Conservation (phyloP, 2,888 invertebrate species). For the Microctonus aethiopoides region DNA sequence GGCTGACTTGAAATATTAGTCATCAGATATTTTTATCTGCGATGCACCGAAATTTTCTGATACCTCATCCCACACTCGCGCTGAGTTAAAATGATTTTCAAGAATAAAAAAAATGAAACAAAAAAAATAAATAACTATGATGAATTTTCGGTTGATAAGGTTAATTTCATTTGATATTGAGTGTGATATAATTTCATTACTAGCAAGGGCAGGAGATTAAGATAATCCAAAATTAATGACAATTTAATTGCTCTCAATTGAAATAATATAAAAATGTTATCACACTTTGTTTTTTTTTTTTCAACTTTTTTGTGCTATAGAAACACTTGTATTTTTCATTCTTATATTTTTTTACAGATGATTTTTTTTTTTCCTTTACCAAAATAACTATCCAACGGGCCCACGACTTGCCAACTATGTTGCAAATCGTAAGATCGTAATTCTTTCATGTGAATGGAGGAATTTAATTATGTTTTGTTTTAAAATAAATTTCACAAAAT, state of each 20-base stretch:
- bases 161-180: neutral
- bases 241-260: neutral
- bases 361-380: conserved; percentile 31
- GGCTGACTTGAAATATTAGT: conserved; percentile 41
- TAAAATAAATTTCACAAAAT: neutral
- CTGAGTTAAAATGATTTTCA: neutral
- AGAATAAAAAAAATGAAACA: neutral
- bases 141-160: neutral
- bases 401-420: conserved; percentile 51
- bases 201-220: too few species aligned
- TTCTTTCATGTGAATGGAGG: conserved; percentile 49
- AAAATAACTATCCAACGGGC: conserved; percentile 47
- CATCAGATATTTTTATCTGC: conserved; percentile 46
- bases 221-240: neutral
- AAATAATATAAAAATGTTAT: neutral
- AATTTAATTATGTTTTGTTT: neutral
- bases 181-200: neutral
- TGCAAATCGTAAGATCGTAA: conserved; percentile 52
- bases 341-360: neutral
- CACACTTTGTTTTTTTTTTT: neutral
- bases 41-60: neutral
- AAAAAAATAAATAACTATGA: neutral
- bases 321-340: neutral
- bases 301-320: neutral
- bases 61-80: neutral